Evolutionary conservation across 2,113 vertebrate genomes (phyloP).

Genomic region (Ophthalmotilapia sp.): DNA sequence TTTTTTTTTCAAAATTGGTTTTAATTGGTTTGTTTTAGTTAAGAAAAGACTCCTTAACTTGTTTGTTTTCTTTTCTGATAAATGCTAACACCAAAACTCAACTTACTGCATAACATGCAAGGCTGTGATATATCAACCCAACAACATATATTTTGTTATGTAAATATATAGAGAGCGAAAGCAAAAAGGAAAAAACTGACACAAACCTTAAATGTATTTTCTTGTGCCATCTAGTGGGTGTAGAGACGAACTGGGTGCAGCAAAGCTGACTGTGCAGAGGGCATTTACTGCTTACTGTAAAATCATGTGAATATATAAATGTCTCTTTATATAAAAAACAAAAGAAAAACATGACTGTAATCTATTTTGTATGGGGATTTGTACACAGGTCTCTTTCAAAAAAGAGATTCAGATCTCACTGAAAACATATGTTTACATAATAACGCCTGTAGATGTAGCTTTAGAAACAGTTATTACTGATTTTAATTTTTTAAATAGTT

Average conservation of each 20-base stretch:
- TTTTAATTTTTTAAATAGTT: not conserved
- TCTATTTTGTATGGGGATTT: not conserved
- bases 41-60: not conserved
- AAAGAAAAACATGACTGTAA: not conserved
- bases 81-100: not conserved
- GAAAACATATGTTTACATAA: not conserved
- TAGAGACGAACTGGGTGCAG: accelerated
- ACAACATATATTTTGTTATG: not conserved
- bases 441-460: accelerated
- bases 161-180: not conserved
- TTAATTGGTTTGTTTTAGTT: not conserved
- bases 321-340: accelerated
- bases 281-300: not conserved
- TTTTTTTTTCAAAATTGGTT: not conserved
- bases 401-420: not conserved
- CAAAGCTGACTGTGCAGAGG: not conserved
- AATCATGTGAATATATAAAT: not conserved
- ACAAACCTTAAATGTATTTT: accelerated
- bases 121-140: not conserved
- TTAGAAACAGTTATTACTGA: not conserved
- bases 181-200: accelerated
- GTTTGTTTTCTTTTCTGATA: accelerated
- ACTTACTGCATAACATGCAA: not conserved
- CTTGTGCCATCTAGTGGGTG: not conserved
- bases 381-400: not conserved